Percentiles rank a stretch among this genome's conserved stretches.
Conservation (phyloP, 2,888 invertebrate genomes). For the Peribatodes rhomboidaria region DNA sequence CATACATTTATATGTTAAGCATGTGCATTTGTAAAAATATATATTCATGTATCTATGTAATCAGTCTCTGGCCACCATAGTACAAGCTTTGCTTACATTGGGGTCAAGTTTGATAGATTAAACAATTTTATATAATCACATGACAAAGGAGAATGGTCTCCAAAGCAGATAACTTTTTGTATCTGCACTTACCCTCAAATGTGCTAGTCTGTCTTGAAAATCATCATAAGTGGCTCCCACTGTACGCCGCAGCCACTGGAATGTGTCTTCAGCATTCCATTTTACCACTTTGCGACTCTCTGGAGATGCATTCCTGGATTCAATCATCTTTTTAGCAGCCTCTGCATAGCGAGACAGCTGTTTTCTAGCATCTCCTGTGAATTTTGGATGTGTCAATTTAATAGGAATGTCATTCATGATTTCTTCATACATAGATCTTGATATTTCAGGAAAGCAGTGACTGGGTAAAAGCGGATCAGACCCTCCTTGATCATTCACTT, state of each 20-base stretch:
- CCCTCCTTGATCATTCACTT: constrained; percentile 94
- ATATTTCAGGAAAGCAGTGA: constrained; percentile 96
- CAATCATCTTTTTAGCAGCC: constrained; percentile 98
- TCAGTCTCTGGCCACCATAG: too few species aligned
- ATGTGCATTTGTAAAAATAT: too few species aligned
- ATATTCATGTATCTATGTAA: too few species aligned
- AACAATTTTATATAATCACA: too few species aligned
- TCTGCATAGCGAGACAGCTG: constrained; percentile 97
- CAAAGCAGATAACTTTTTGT: too few species aligned
- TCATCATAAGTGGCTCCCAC: constrained; percentile 98
- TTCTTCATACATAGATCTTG: constrained; percentile 97
- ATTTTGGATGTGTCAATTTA: constrained; percentile 97
- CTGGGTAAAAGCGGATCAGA: constrained; percentile 96
- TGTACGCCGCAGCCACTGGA: constrained; percentile 97
- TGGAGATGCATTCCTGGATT: constrained; percentile 95
- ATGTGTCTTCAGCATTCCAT: constrained; percentile 99
- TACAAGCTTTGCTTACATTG: too few species aligned
- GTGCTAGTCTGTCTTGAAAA: constrained; percentile 95
- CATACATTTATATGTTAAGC: too few species aligned
- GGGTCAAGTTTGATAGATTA: too few species aligned
- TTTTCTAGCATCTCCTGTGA: constrained; percentile 97
- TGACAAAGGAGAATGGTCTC: too few species aligned
- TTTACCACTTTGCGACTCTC: constrained; percentile 98
- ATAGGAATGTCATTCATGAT: constrained; percentile 99
- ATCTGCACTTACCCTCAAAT: constrained; percentile 88